Base-by-base conservation (phyloP, 2,113 vertebrate genomes). In the Miniopterus natalensis region DNA sequence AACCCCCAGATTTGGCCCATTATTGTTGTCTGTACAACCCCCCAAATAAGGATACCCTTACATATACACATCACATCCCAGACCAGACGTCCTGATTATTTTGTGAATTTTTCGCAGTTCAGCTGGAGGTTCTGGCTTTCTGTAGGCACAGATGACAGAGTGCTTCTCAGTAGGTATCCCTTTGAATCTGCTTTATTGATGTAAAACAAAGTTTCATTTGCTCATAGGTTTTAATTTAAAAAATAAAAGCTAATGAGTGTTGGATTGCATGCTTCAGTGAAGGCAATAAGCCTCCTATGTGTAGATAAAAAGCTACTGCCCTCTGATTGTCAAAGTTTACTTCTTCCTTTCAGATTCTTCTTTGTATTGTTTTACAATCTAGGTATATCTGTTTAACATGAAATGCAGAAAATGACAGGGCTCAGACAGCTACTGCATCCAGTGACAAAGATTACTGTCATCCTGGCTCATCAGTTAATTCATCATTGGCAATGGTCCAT, bases 371-470 rank as follows among this genome's bases (percentile, higher is more conserved):
- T 98, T 93, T 98, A 98, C 97, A 98, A 98, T 99, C 99, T 98
- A 98, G 99, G 98, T 99, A 99, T 99, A 99, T 99, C 99, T 99
- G 99, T 99, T 99, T 99, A 99, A 99, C 99, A 99, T 99, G 99
- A 99, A 99, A 99, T 99, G 99, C 99, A 99, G 99, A 99, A 99
- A 99, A 99, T 99, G 99, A 99, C 99, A 99, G 99, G 99, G 99
- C 98, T 99, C 99, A 99, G 99, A 99, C 99, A 99, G 99, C 99
- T 98, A 99, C 99, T 99, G 99, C 99, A 99, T 99, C 99, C 99
- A 99, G 99, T 99, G 99, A 99, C 98, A 98, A 99, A 99, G 99
- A 99, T 99, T 98, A 99, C 99, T 98, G 98, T 99, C 99, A 99
- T 98, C 98, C 97, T 94, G 99, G 98, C 99, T 99, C 97, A 98